Evolutionary conservation across 2,797 vertebrate genomes (phyloP).

Genomic region (Sebastes matsubarae): DNA sequence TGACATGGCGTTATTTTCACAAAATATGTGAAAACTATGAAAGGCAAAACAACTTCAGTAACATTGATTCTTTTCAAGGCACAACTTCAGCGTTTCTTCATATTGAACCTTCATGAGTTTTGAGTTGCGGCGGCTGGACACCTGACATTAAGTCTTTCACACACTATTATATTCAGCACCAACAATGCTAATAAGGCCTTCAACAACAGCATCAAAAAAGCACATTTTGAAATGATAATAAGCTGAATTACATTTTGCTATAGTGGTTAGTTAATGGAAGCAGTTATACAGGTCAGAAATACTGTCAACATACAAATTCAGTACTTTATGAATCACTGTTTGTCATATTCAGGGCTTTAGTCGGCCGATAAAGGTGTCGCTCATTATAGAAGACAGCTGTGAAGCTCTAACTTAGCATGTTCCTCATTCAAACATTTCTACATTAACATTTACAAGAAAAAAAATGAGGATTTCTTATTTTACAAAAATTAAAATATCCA

Average conservation of each 20-base stretch:
- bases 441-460: slow-evolving; percentile 58
- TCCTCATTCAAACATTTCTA: slow-evolving; percentile 38
- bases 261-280: background rate
- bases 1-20: background rate
- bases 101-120: background rate
- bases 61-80: slow-evolving; percentile 38
- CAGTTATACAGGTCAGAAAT: slow-evolving; percentile 13
- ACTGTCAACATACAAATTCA: slow-evolving; percentile 24
- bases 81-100: slow-evolving; percentile 27
- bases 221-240: background rate
- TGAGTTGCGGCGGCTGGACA: background rate
- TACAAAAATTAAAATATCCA: slow-evolving; percentile 48
- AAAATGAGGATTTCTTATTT: slow-evolving; percentile 27
- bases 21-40: background rate
- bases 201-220: slow-evolving; percentile 4
- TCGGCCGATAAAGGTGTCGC: background rate
- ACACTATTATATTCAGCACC: background rate
- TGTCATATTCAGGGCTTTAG: background rate
- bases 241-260: background rate
- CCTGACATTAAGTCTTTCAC: slow-evolving; percentile 5
- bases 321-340: slow-evolving; percentile 10
- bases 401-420: slow-evolving; percentile 14
- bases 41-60: slow-evolving; percentile 20
- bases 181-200: background rate
- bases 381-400: slow-evolving; percentile 17